Evolutionary conservation across 2,797 vertebrate species (phyloP).

Genomic region (Gadopsis bispinosus): DNA sequence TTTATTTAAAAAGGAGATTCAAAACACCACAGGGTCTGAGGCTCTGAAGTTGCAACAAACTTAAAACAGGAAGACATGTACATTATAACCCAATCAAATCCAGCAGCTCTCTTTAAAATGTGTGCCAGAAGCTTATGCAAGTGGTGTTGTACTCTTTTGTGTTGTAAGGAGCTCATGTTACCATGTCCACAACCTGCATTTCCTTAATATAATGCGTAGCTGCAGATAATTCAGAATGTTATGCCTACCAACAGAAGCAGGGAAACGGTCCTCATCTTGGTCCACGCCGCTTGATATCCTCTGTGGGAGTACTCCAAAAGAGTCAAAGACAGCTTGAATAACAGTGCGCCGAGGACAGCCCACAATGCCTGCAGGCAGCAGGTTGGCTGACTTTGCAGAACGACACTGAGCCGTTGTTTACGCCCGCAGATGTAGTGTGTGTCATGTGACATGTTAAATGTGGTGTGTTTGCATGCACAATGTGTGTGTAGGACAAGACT

Average conservation of each 20-base stretch:
- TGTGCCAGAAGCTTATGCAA: not conserved
- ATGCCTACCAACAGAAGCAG: slow-evolving; percentile 72
- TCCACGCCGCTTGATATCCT: slow-evolving; percentile 15
- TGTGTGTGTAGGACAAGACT: not conserved
- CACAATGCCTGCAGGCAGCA: slow-evolving; percentile 58
- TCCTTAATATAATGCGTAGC: too few relatives aligned
- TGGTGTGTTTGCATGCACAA: accelerated
- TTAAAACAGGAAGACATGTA: not conserved
- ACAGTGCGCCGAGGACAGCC: slow-evolving; percentile 39
- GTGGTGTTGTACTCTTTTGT: not conserved
- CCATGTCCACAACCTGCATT: not conserved
- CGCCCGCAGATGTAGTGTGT: not conserved
- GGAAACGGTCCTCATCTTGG: slow-evolving; percentile 62
- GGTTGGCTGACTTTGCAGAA: slow-evolving; percentile 24
- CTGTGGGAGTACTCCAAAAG: not conserved
- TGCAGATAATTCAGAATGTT: not conserved
- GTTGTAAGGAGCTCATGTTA: not conserved
- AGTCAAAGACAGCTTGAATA: not conserved
- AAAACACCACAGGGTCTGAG: not conserved
- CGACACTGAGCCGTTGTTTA: slow-evolving; percentile 33
- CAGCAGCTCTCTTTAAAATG: not conserved
- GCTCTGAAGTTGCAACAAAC: not conserved
- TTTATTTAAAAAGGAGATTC: not conserved
- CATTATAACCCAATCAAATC: not conserved
- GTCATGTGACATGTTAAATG: not conserved